Conservation (phyloP, 2,888 invertebrate species). For the Charanyca ferruginea region DNA sequence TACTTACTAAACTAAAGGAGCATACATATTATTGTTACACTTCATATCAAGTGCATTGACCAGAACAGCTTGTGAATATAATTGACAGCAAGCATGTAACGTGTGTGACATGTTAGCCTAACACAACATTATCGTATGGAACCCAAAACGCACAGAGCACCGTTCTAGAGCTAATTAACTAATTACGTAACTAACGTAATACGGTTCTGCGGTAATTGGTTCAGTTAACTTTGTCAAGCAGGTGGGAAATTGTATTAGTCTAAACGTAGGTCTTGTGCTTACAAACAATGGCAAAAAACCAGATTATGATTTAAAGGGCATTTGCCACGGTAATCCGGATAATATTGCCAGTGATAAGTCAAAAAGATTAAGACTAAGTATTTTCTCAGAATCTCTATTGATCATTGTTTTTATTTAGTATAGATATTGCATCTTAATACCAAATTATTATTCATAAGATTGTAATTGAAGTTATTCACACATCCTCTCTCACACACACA, state of each 20-base stretch:
- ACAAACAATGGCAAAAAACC: too few species aligned
- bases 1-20: too few species aligned
- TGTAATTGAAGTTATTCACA: too few species aligned
- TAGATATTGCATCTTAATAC: too few species aligned
- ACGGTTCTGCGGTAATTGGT: slow-evolving; percentile 30
- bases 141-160: slow-evolving; percentile 24
- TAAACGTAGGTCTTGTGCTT: not conserved
- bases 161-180: slow-evolving; percentile 50
- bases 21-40: too few species aligned
- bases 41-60: slow-evolving; percentile 14
- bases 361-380: too few species aligned
- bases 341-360: too few species aligned
- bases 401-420: too few species aligned
- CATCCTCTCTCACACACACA: too few species aligned
- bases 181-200: slow-evolving; percentile 43
- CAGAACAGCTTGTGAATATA: slow-evolving; percentile 34
- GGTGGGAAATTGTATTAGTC: slow-evolving; percentile 20
- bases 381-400: too few species aligned
- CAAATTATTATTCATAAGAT: too few species aligned
- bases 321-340: not conserved
- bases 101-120: slow-evolving; percentile 31
- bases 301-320: not conserved
- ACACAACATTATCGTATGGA: slow-evolving; percentile 36
- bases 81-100: slow-evolving; percentile 29
- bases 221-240: slow-evolving; percentile 38